These are phyloP conservation scores for Tetropium fuscum DNA, from an alignment of 2,888 invertebrate species.

Conservation along the genomic window DNA sequence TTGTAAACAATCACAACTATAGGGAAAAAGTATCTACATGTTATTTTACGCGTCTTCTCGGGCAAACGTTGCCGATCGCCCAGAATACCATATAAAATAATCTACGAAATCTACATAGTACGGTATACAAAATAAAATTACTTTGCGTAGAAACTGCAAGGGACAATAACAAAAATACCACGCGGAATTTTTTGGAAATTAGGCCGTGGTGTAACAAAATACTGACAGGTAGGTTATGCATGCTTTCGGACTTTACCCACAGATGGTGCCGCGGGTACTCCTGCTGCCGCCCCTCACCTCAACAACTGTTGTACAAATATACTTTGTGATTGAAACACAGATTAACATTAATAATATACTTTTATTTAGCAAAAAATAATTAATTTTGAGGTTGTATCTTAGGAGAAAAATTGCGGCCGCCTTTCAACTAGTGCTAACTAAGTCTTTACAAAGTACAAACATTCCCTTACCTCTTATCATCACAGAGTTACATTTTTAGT, in stretches of 20 bases:
- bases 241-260: no score
- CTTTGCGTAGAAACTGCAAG: not conserved
- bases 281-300: constrained; percentile 22
- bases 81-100: constrained; percentile 32
- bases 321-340: constrained; percentile 42
- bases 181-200: no score
- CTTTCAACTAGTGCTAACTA: constrained; percentile 42
- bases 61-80: constrained; percentile 26
- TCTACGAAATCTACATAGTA: constrained; percentile 34
- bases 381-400: constrained; percentile 10
- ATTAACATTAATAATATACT: constrained; percentile 33
- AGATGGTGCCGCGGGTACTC: no score
- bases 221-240: no score
- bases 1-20: constrained; percentile 43
- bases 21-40: constrained; percentile 32
- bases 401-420: constrained; percentile 9
- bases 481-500: constrained; percentile 20
- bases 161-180: constrained; percentile 15
- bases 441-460: constrained; percentile 21
- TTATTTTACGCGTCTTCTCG: constrained; percentile 15
- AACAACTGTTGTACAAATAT: constrained; percentile 48
- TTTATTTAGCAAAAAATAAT: constrained; percentile 24
- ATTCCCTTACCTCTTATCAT: constrained; percentile 23
- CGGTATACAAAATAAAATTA: constrained; percentile 43
- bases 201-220: no score